Evolutionary conservation across 2,888 invertebrate species (phyloP), one percentile per base, ranked within the genome.

Genomic region (Spodoptera exigua): DNA sequence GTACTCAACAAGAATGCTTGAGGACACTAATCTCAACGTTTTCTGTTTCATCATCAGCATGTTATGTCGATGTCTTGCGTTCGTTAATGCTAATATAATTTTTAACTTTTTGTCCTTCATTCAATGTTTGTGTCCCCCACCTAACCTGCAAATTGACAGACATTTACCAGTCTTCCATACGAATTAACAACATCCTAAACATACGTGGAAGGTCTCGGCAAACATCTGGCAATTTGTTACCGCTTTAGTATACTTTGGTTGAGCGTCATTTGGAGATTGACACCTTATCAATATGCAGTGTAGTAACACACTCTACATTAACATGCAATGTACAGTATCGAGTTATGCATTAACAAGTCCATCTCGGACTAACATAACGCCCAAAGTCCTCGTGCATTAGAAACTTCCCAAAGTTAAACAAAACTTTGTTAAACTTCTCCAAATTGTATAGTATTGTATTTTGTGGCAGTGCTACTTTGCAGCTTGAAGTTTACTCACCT

Each of bases 21-120:
- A 58, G 58, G 63, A 63, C 59, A 78, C 68, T 78, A 79, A 82
- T 68, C 64, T 69, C 57, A 73, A 63, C 46, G 41, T 70, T 80
- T 80, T 78, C 61, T 80, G 68, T 82, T 82, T 64, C 27, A 66
- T 69, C 76, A 73, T 80, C 57, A 79, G 86, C 86, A 86, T 86
- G 87, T 74, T 74, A 70, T 74, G 53, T 78, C 63, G 69, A 79
- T 84, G 74, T 85, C 61, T 76, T 78, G 74, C 75, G 70, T 82
- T 77, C 75, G 70, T 82, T 77, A 41, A 61, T 73, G 74, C 69
- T 72, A 56, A 73, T 70, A n/a, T n/a, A n/a, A n/a, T n/a, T n/a
- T 76, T 78, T 64, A 45, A 63, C 74, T 52, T 58, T 67, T 62
- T 61, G 51, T 69, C 55, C 69, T 55, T 60, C 63, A 73, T 69